These are phyloP conservation scores for Gallinago jamesoni DNA, from an alignment of 2,113 vertebrate genomes.

Conservation along the genomic window DNA sequence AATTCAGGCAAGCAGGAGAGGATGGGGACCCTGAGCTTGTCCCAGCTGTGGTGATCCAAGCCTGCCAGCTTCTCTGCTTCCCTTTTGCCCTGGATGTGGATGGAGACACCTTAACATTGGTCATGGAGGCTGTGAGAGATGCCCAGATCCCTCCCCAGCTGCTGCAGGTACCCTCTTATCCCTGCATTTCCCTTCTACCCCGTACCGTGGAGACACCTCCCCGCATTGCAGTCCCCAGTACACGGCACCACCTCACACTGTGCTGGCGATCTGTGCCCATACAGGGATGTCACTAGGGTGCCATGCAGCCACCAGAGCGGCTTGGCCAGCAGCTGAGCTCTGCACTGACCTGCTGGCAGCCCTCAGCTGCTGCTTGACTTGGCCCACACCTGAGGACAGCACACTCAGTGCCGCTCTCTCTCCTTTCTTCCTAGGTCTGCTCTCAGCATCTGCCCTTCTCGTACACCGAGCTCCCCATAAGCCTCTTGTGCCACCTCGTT, in stretches of 20 bases:
- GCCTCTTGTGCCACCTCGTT: slow-evolving; percentile 83
- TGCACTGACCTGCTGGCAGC: background rate
- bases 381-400: background rate
- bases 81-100: slow-evolving; percentile 77
- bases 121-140: slow-evolving; percentile 59
- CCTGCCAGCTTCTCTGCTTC: slow-evolving; percentile 78
- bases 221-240: background rate
- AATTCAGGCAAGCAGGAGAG: slow-evolving; percentile 59
- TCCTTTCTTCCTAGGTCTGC: slow-evolving; percentile 78
- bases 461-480: slow-evolving; percentile 81
- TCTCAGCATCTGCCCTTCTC: slow-evolving; percentile 69
- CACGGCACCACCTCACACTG: background rate
- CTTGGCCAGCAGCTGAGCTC: background rate
- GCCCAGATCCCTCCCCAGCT: slow-evolving; percentile 67
- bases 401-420: background rate
- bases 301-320: background rate
- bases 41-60: slow-evolving; percentile 64
- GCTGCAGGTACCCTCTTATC: slow-evolving; percentile 71
- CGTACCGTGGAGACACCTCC: background rate
- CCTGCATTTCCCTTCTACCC: background rate
- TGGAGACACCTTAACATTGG: slow-evolving; percentile 31
- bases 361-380: background rate
- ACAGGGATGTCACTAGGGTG: background rate
- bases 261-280: background rate
- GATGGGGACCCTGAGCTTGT: slow-evolving; percentile 58